Conservation (phyloP, 2,113 vertebrate genomes). For the Bungarus multicinctus region DNA sequence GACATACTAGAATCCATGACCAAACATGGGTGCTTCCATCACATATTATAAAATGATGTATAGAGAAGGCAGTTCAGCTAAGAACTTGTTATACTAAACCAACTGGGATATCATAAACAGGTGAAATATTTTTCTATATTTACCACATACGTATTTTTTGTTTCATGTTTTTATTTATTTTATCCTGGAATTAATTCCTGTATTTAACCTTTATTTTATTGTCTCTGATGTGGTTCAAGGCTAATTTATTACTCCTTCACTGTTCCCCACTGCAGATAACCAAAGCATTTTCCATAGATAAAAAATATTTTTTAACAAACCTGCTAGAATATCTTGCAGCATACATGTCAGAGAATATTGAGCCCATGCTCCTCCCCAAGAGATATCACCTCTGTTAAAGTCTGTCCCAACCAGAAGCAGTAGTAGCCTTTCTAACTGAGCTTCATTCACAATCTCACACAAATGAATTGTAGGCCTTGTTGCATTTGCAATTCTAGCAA, state of each 20-base stretch:
- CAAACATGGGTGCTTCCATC: neutral
- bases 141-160: neutral
- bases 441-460: constrained; percentile 96
- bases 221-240: neutral
- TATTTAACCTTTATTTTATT: neutral
- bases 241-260: neutral
- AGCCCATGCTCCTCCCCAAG: constrained; percentile 98
- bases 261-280: neutral
- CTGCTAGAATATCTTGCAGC: constrained; percentile 97
- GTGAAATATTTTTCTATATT: neutral
- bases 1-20: neutral
- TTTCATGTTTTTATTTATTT: neutral
- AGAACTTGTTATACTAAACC: neutral
- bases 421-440: constrained; percentile 91
- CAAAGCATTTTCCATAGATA: neutral
- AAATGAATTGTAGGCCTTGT: constrained; percentile 96
- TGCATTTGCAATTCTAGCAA: constrained; percentile 95
- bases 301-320: constrained; percentile 64
- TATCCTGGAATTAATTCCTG: neutral
- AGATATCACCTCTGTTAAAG: constrained; percentile 97
- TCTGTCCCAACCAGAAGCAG: constrained; percentile 95
- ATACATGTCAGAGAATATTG: constrained; percentile 98
- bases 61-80: neutral
- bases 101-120: neutral
- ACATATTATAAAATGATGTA: neutral